These are phyloP conservation scores for Apoderus coryli DNA, from an alignment of 2,888 invertebrate genomes.

Conservation along the genomic window DNA sequence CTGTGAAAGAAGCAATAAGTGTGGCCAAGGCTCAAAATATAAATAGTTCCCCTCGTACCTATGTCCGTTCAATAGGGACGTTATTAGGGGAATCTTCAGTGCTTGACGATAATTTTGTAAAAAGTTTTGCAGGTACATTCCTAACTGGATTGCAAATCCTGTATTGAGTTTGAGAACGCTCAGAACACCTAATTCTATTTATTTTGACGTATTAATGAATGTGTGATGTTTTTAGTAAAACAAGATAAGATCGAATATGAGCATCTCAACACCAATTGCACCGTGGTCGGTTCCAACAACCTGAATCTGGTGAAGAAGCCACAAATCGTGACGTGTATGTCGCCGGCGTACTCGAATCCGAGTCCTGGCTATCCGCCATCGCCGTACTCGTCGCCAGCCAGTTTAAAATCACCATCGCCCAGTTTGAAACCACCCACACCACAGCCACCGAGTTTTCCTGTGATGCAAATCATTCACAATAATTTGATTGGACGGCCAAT, in stretches of 20 bases:
- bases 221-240: no score
- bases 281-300: slow-evolving; percentile 33
- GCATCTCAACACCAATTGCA: slow-evolving; percentile 32
- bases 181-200: no score
- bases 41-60: no score
- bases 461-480: slow-evolving; percentile 32
- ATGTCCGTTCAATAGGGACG: no score
- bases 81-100: no score
- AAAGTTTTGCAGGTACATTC: no score
- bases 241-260: slow-evolving; percentile 32
- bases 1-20: no score
- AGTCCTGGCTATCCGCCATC: slow-evolving; percentile 28
- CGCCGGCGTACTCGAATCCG: slow-evolving; percentile 28
- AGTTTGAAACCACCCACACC: slow-evolving; percentile 31
- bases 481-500: slow-evolving; percentile 28
- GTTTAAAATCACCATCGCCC: slow-evolving; percentile 29
- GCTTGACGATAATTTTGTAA: no score
- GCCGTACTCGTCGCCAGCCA: slow-evolving; percentile 31
- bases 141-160: no score
- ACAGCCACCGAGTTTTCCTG: slow-evolving; percentile 29
- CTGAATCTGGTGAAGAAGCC: slow-evolving; percentile 33
- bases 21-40: no score
- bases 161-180: no score
- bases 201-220: slow-evolving; percentile 16
- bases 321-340: slow-evolving; percentile 28